Conservation (phyloP, 1,140 invertebrate genomes). For the Hyphantria cunea region DNA sequence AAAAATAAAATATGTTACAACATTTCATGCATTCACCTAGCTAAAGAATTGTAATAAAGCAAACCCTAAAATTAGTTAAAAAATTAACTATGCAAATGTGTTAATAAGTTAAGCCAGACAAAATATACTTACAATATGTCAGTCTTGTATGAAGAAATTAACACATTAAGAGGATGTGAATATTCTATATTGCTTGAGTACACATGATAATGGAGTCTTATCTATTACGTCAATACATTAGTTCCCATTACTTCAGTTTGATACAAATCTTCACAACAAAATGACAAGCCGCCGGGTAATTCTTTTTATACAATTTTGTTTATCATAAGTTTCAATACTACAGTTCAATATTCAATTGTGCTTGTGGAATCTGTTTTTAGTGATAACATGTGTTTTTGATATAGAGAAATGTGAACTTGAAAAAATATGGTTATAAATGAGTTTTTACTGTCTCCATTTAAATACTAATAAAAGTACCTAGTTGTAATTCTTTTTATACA, state of each 20-base stretch:
- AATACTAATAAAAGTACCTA: not conserved
- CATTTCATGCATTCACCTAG: conserved; percentile 4
- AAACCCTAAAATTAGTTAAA: no score
- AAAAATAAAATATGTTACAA: conserved; percentile 25
- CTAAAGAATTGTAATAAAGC: no score
- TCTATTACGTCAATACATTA: conserved; percentile 62
- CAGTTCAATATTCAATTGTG: conserved; percentile 23
- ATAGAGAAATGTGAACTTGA: conserved; percentile 14
- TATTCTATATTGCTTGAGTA: conserved; percentile 52
- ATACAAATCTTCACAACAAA: conserved; percentile 62
- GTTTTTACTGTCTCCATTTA: conserved; percentile 4
- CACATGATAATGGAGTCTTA: conserved; percentile 69
- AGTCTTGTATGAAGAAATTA: conserved; percentile 44
- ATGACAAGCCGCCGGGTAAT: conserved; percentile 75
- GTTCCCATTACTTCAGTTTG: conserved; percentile 54
- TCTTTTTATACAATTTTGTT: conserved; percentile 35
- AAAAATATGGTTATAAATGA: conserved; percentile 14
- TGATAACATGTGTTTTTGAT: conserved; percentile 21
- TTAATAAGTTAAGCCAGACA: no score
- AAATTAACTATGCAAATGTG: no score
- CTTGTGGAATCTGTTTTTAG: conserved; percentile 17
- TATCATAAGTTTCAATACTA: conserved; percentile 1
- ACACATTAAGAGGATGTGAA: conserved; percentile 36
- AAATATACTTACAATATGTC: conserved; percentile 34
- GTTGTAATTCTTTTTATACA: no score